phyloP scores from a whole-genome alignment of 2,113 vertebrate genomes.

The Danionella cerebrum region DNA sequence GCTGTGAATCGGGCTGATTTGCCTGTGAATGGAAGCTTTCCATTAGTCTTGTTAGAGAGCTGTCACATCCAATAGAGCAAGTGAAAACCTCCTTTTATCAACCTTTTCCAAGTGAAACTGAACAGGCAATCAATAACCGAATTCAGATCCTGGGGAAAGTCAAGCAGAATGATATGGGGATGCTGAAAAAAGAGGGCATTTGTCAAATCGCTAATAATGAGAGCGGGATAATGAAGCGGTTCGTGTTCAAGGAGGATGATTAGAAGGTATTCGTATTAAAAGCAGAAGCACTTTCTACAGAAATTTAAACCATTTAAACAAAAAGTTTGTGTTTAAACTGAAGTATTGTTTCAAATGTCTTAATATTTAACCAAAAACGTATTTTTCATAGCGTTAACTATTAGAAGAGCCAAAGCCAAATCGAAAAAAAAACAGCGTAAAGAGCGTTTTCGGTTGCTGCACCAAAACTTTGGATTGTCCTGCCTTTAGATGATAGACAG shows the following conservation, averaged over 20 bases:
- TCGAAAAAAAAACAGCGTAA: too few species aligned
- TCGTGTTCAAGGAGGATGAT: slow-evolving; percentile 66
- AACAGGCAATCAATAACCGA: slow-evolving; percentile 86
- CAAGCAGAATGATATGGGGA: slow-evolving; percentile 86
- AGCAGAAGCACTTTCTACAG: slow-evolving; percentile 23
- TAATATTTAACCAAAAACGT: too few species aligned
- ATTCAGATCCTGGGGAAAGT: slow-evolving; percentile 91
- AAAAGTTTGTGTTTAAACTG: too few species aligned
- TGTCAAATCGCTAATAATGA: slow-evolving; percentile 76
- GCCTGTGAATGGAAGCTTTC: slow-evolving; percentile 96
- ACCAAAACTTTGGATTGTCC: too few species aligned
- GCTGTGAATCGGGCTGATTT: slow-evolving; percentile 99
- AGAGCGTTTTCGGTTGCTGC: too few species aligned
- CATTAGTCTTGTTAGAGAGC: slow-evolving; percentile 99
- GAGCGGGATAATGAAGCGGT: slow-evolving; percentile 75
- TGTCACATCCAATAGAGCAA: slow-evolving; percentile 99
- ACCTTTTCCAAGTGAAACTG: slow-evolving; percentile 93
- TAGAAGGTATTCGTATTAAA: slow-evolving; percentile 41
- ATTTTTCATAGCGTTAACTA: too few species aligned
- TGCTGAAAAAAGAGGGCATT: slow-evolving; percentile 70
- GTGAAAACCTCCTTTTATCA: slow-evolving; percentile 96
- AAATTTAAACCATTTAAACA: slow-evolving; percentile 26
- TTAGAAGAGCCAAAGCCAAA: too few species aligned
- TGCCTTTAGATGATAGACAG: too few species aligned
- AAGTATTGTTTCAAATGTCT: too few species aligned